These are phyloP conservation scores for human (Homo sapiens) DNA, from an alignment of 2,113 vertebrate species.

Conservation along the genomic window GRCh38 chr2:208302501-208303000, in stretches of 20 bases:
- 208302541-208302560: neutral
- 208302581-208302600: neutral
- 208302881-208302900: too few relatives aligned
- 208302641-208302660: neutral
- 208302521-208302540: neutral
- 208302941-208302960: too few relatives aligned
- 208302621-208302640: slow-evolving; percentile 20
- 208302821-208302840: too few relatives aligned
- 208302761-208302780: slow-evolving; percentile 13
- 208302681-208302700: neutral
- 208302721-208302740: neutral
- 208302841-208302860: too few relatives aligned
- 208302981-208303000: too few relatives aligned
- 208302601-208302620: neutral
- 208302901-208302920: too few relatives aligned
- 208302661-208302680: slow-evolving; percentile 15
- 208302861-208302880: too few relatives aligned
- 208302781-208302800: neutral
- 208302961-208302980: too few relatives aligned
- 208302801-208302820: too few relatives aligned
- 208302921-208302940: too few relatives aligned
- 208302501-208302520: neutral
- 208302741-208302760: neutral
- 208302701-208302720: neutral
- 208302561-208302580: too few relatives aligned